A percentile compares a stretch with the other conserved stretches of the same genome.
phyloP scores from a whole-genome alignment of 2,888 invertebrate species.

The Euzophera pinguis region DNA sequence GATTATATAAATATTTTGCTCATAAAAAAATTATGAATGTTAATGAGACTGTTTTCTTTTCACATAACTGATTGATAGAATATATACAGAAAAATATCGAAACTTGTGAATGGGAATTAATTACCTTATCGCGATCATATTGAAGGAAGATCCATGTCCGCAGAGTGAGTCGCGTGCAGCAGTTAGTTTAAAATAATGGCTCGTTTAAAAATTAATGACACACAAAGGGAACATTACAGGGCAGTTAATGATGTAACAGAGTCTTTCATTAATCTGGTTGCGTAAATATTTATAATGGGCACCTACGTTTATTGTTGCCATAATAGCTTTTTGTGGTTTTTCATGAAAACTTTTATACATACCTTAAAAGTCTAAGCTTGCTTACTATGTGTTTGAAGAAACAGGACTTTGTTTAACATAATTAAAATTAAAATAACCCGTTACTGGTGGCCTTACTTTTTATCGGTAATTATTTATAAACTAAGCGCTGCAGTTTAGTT shows the following conservation, averaged over 20 bases:
- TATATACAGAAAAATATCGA: too few species aligned
- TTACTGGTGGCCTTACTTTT: neutral
- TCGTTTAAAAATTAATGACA: neutral
- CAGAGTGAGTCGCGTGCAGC: too few species aligned
- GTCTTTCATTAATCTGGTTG: neutral
- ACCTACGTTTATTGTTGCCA: neutral
- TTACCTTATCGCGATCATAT: too few species aligned
- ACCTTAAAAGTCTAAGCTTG: neutral
- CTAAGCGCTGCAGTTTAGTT: neutral
- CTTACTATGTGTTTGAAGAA: neutral
- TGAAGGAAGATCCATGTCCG: too few species aligned
- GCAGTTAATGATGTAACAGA: neutral
- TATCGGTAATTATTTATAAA: neutral
- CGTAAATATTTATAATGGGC: neutral
- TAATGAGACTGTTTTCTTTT: too few species aligned
- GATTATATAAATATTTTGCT: too few species aligned
- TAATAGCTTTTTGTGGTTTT: neutral
- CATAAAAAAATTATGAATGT: too few species aligned
- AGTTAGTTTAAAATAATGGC: neutral
- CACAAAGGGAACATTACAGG: neutral
- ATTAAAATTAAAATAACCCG: slow-evolving; percentile 3
- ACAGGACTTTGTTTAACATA: neutral
- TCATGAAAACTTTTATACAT: neutral
- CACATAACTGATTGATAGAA: too few species aligned
- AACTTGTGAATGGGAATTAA: too few species aligned